Conservation (phyloP, 2,113 vertebrate species). For the Pundamilia nyererei region DNA sequence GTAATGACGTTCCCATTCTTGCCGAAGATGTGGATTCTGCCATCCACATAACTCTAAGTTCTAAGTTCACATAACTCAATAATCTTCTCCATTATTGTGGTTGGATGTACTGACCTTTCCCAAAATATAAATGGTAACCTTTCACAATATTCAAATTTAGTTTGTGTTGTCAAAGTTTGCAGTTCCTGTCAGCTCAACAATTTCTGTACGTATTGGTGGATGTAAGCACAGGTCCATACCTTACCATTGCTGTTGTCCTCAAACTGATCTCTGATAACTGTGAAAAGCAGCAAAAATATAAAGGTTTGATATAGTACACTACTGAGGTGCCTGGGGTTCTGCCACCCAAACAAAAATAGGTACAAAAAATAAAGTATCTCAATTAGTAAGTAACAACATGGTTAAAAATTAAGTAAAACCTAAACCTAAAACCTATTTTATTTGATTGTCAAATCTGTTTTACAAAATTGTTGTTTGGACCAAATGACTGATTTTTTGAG, state of each 20-base stretch:
- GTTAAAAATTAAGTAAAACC: neutral
- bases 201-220: neutral
- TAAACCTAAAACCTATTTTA: neutral
- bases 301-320: conserved; percentile 76
- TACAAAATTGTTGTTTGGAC: neutral
- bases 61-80: neutral
- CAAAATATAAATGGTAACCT: neutral
- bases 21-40: neutral
- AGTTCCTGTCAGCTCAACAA: neutral
- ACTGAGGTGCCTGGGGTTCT: conserved; percentile 70
- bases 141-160: neutral
- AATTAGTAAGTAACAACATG: neutral
- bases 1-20: neutral
- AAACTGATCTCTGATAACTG: conserved; percentile 75
- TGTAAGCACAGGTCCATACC: conserved; percentile 40
- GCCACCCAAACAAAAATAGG: neutral
- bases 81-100: neutral
- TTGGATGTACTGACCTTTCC: neutral
- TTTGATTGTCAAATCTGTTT: neutral
- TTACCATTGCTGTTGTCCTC: conserved; percentile 72
- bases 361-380: neutral
- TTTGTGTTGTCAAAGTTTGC: neutral
- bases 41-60: neutral
- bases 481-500: neutral
- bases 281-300: conserved; percentile 83